Evolutionary conservation across 2,888 invertebrate genomes (phyloP).

Genomic region (Pandemis cinnamomeana): DNA sequence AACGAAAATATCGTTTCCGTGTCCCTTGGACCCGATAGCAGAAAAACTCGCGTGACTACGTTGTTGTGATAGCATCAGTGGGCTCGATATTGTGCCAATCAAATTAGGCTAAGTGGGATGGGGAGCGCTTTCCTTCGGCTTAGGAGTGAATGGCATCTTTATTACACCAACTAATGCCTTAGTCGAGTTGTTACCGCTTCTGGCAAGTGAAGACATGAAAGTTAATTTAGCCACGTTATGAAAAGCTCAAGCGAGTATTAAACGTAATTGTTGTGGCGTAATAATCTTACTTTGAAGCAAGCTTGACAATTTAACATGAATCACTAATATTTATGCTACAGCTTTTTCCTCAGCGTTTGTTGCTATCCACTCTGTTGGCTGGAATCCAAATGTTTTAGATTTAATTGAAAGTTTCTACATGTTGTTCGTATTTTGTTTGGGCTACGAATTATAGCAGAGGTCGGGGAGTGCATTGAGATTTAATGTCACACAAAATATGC

Average conservation of each 20-base stretch:
- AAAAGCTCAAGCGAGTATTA: constrained; percentile 22
- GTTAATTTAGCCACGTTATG: constrained; percentile 35
- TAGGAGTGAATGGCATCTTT: constrained; percentile 43
- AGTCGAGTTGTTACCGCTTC: constrained; percentile 35
- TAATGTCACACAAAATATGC: neutral
- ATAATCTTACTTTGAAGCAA: constrained; percentile 24
- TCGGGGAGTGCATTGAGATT: constrained; percentile 5
- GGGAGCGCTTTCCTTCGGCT: constrained; percentile 45
- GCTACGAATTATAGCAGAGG: constrained; percentile 3
- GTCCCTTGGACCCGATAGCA: constrained; percentile 21
- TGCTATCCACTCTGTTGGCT: constrained; percentile 52
- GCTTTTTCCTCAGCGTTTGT: constrained; percentile 42
- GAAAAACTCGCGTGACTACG: constrained; percentile 45
- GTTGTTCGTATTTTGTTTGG: constrained; percentile 39
- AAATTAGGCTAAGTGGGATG: constrained; percentile 56
- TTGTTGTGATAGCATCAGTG: constrained; percentile 43
- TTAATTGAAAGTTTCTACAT: constrained; percentile 53
- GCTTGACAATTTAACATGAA: constrained; percentile 30
- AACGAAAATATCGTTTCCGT: constrained; percentile 27
- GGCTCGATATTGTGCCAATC: constrained; percentile 46
- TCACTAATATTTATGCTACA: constrained; percentile 51
- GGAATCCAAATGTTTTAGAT: constrained; percentile 60
- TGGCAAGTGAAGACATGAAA: constrained; percentile 36
- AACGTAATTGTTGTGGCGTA: constrained; percentile 24
- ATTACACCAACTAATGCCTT: constrained; percentile 43